Percentiles rank a stretch among this genome's conserved stretches.
These are phyloP conservation scores for Drosophila novamexicana DNA, from an alignment of 1,140 invertebrate species.

Conservation along the genomic window DNA sequence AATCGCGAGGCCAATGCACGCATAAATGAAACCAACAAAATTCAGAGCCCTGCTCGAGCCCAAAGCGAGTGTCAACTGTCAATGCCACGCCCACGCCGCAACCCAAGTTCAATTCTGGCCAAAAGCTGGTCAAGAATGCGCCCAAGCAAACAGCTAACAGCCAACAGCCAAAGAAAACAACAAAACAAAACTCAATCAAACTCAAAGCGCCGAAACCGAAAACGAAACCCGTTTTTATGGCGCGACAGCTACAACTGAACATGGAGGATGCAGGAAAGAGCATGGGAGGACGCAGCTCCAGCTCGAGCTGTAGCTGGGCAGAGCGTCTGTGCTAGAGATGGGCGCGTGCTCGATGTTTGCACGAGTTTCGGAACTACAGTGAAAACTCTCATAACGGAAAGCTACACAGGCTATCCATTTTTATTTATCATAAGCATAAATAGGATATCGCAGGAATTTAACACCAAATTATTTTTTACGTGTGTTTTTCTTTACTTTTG, in stretches of 20 bases:
- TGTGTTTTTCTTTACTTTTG: too few species aligned
- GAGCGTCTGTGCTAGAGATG: slow-evolving; percentile 2
- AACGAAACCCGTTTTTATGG: slow-evolving; percentile 29
- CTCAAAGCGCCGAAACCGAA: slow-evolving; percentile 45
- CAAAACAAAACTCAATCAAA: slow-evolving; percentile 50
- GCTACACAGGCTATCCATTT: too few species aligned
- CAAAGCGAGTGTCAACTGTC: slow-evolving; percentile 21
- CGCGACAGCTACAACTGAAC: slow-evolving; percentile 8
- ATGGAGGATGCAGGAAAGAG: slow-evolving; percentile 6
- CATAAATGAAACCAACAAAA: slow-evolving; percentile 61
- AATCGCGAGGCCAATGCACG: slow-evolving; percentile 58
- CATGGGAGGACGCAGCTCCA: background rate
- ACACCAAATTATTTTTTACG: too few species aligned
- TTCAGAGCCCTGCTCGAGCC: background rate
- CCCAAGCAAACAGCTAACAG: slow-evolving; percentile 11
- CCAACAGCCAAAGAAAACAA: background rate
- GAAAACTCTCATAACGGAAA: too few species aligned
- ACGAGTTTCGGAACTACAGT: too few species aligned
- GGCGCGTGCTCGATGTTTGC: too few species aligned
- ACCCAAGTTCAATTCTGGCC: slow-evolving; percentile 36
- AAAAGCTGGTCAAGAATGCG: slow-evolving; percentile 47
- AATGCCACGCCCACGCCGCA: slow-evolving; percentile 13
- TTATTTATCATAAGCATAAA: too few species aligned
- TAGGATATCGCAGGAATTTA: too few species aligned
- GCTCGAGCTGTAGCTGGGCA: background rate